These are phyloP conservation scores for Eulemur albifrons DNA, from an alignment of 2,797 vertebrate species.

Conservation along the genomic window DNA sequence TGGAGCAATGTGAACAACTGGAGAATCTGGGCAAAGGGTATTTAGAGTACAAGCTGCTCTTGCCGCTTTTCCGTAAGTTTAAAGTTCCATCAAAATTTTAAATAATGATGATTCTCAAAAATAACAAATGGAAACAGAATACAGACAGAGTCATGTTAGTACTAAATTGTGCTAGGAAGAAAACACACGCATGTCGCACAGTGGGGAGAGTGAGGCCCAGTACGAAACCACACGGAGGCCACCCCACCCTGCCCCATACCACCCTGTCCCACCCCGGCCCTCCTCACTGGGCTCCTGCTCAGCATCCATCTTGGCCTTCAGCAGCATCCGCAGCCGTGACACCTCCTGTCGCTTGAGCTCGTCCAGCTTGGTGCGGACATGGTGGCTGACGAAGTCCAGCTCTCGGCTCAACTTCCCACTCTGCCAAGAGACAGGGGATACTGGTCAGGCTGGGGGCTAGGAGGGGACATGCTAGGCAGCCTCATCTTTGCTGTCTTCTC, in stretches of 20 bases:
- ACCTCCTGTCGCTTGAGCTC: slow-evolving; percentile 95
- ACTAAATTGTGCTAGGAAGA: neutral
- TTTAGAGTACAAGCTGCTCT: neutral
- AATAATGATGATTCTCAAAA: neutral
- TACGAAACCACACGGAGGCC: neutral
- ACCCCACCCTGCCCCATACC: too few relatives aligned
- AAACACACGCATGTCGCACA: neutral
- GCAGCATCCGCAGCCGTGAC: slow-evolving; percentile 92
- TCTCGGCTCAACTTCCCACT: slow-evolving; percentile 93
- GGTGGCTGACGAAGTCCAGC: slow-evolving; percentile 93
- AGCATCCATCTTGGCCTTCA: slow-evolving; percentile 94
- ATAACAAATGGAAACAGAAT: neutral
- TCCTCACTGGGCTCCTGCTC: slow-evolving; percentile 90
- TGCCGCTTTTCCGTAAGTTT: neutral
- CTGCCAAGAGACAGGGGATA: slow-evolving; percentile 71
- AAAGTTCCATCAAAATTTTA: neutral
- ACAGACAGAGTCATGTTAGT: neutral
- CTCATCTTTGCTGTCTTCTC: neutral
- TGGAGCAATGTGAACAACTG: neutral
- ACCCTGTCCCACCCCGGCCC: too few relatives aligned
- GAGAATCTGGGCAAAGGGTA: neutral
- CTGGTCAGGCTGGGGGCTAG: neutral
- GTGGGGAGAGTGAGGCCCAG: neutral
- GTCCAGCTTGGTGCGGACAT: slow-evolving; percentile 92
- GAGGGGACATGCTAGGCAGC: rapidly evolving